Conservation (phyloP, 2,888 invertebrate species). For the Drosophila demipolita region DNA sequence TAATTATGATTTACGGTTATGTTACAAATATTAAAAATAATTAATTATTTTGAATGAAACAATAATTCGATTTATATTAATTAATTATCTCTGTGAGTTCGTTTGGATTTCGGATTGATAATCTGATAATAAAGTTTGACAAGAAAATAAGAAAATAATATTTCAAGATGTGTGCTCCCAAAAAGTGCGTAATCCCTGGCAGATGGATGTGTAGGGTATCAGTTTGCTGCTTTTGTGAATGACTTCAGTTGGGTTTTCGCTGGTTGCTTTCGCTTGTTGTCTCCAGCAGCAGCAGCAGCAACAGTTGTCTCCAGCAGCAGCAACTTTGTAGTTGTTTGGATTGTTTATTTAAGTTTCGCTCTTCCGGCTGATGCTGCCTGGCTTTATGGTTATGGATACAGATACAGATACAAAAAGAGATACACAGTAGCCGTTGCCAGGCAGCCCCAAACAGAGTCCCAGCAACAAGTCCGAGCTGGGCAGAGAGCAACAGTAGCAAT, state of each 20-base stretch:
- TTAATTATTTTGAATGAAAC: neutral
- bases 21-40: neutral
- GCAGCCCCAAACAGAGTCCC: constrained; percentile 24
- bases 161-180: too few species aligned
- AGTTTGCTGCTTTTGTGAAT: constrained; percentile 64
- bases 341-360: constrained; percentile 73
- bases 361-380: constrained; percentile 63
- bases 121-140: neutral
- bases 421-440: constrained; percentile 52
- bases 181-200: neutral
- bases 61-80: neutral
- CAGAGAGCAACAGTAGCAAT: constrained; percentile 83
- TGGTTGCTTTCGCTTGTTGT: constrained; percentile 18
- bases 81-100: neutral
- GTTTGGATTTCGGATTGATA: too few species aligned
- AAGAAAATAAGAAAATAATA: too few species aligned
- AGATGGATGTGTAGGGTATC: constrained; percentile 45
- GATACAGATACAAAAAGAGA: constrained; percentile 40
- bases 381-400: constrained; percentile 76
- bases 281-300: constrained; percentile 14
- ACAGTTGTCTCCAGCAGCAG: constrained; percentile 9
- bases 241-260: constrained; percentile 45
- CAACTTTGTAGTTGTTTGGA: constrained; percentile 41
- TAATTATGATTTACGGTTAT: neutral
- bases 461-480: constrained; percentile 28